These are phyloP conservation scores for Mus musculus DNA, from an alignment of 2,113 vertebrate species.

Conservation along the genomic window DNA sequence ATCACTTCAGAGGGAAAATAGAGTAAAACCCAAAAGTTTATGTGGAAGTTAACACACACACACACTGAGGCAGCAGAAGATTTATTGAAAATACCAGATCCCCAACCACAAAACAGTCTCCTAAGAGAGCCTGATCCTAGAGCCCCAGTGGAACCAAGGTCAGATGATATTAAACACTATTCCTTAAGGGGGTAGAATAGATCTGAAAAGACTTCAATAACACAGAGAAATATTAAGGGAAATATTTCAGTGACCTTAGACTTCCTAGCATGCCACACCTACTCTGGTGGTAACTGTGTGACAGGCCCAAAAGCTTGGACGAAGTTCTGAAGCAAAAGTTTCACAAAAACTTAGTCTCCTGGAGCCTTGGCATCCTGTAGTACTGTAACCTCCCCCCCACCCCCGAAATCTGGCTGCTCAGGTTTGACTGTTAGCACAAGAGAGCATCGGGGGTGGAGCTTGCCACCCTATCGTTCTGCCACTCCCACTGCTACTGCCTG, in stretches of 20 bases:
- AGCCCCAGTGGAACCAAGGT: background rate
- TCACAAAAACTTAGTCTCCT: no score
- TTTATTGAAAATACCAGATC: slow-evolving; percentile 6
- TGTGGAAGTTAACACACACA: background rate
- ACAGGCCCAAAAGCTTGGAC: no score
- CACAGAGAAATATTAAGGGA: background rate
- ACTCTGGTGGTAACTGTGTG: no score
- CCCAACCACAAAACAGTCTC: background rate
- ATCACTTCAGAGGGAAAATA: background rate
- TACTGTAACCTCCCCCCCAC: no score
- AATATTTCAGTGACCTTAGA: background rate
- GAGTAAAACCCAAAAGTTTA: background rate
- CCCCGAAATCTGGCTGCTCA: no score
- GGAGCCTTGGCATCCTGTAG: no score
- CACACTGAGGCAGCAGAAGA: background rate
- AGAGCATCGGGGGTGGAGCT: no score
- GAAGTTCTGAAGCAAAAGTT: no score
- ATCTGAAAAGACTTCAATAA: background rate
- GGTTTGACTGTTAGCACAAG: no score
- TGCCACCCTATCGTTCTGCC: no score
- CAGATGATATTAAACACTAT: background rate
- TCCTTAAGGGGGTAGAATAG: background rate
- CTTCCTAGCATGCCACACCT: background rate
- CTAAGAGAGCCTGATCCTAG: background rate
- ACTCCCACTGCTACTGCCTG: no score